phyloP scores from a whole-genome alignment of 23 tunicate genomes.

The Botrylloides violaceus region DNA sequence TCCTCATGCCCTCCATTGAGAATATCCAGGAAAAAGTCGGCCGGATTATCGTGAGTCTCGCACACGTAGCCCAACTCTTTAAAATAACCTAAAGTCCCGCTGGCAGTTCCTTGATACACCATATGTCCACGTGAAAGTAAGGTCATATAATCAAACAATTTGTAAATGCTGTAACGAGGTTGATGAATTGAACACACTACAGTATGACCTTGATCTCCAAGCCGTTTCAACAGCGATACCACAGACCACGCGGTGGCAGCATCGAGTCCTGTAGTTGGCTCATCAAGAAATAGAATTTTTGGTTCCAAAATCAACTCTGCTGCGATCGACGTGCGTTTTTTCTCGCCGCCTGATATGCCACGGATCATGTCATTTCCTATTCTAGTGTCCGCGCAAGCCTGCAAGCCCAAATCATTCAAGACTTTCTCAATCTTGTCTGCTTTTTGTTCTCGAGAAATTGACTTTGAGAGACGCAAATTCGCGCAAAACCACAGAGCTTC shows the following conservation, averaged over 20 bases:
- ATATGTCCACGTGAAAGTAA: constrained; percentile 61
- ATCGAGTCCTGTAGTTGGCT: constrained; percentile 79
- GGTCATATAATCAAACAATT: constrained; percentile 66
- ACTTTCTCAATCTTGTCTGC: constrained; percentile 45
- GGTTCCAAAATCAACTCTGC: constrained; percentile 81
- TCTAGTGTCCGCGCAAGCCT: constrained; percentile 71
- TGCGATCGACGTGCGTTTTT: constrained; percentile 83
- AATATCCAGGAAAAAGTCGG: constrained; percentile 88
- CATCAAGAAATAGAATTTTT: constrained; percentile 71
- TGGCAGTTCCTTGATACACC: constrained; percentile 60
- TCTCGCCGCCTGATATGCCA: constrained; percentile 93
- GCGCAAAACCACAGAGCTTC: constrained; percentile 87
- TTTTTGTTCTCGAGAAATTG: constrained; percentile 35
- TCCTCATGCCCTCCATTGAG: constrained; percentile 55
- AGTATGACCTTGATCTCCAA: constrained; percentile 56
- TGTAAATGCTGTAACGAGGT: constrained; percentile 78
- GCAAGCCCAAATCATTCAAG: constrained; percentile 57
- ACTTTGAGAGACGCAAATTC: constrained; percentile 54
- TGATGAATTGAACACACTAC: constrained; percentile 86
- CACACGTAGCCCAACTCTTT: constrained; percentile 70
- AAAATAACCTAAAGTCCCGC: constrained; percentile 50
- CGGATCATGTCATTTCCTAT: constrained; percentile 83
- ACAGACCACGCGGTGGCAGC: constrained; percentile 92
- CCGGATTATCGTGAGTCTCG: constrained; percentile 84
- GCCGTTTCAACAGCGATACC: constrained; percentile 60